phyloP scores from a whole-genome alignment of 2,888 invertebrate species.

The Incurvaria masculella region DNA sequence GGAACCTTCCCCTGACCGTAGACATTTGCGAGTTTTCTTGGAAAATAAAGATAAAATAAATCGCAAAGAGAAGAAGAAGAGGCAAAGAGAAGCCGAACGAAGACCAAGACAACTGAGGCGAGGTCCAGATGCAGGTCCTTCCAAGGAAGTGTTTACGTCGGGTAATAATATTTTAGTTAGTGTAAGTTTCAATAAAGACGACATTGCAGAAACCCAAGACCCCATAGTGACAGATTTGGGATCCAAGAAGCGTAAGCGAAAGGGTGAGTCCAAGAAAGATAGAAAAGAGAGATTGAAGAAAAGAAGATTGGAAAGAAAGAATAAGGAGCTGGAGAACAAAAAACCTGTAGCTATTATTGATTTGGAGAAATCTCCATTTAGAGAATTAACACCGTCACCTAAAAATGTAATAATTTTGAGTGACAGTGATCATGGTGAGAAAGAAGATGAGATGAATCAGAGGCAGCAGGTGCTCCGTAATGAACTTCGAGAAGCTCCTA shows the following conservation, averaged over 20 bases:
- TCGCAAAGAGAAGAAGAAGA: constrained; percentile 34
- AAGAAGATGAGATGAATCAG: constrained; percentile 17
- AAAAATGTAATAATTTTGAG: constrained; percentile 79
- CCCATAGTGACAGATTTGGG: constrained; percentile 18
- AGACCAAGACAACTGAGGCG: constrained; percentile 29
- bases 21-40: constrained; percentile 57
- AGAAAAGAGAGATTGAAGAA: constrained; percentile 24
- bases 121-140: constrained; percentile 53
- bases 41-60: constrained; percentile 53
- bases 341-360: constrained; percentile 86
- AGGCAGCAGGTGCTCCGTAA: constrained; percentile 29
- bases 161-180: constrained; percentile 92
- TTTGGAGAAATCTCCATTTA: constrained; percentile 80
- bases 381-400: constrained; percentile 77
- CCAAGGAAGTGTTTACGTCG: constrained; percentile 89
- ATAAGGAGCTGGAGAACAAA: constrained; percentile 46
- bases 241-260: constrained; percentile 31
- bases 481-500: constrained; percentile 28
- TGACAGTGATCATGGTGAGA: constrained; percentile 61
- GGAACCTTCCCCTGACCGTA: constrained; percentile 35
- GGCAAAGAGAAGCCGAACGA: constrained; percentile 41
- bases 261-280: constrained; percentile 25
- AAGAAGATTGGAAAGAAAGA: constrained; percentile 14
- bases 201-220: background rate
- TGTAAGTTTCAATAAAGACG: constrained; percentile 82